Conservation (phyloP, 2,797 vertebrate species). For the Artibeus jamaicensis region DNA sequence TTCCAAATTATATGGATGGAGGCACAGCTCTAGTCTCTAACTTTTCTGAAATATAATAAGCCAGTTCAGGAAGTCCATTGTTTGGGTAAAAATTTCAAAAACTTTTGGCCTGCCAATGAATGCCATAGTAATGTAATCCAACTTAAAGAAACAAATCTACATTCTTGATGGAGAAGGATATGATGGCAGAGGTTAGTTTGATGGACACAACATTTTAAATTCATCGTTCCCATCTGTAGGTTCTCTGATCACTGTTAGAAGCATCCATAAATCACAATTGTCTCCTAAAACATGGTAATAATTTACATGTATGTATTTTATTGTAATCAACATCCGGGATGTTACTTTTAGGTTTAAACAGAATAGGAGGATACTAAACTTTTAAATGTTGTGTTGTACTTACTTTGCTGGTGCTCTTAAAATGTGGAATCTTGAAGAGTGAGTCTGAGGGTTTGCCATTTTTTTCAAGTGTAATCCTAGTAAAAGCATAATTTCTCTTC, state of each 20-base stretch:
- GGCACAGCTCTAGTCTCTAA: not conserved
- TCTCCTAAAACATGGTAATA: conserved; percentile 46
- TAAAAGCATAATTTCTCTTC: not conserved
- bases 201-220: conserved; percentile 66
- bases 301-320: conserved; percentile 49
- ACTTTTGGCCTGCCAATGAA: not conserved
- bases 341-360: not conserved
- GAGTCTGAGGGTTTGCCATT: not conserved
- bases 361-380: not conserved
- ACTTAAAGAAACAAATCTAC: conserved; percentile 25
- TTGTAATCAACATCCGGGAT: conserved; percentile 22
- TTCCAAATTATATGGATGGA: not conserved
- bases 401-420: not conserved
- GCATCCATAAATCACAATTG: conserved; percentile 65
- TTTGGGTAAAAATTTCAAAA: not conserved
- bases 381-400: not conserved
- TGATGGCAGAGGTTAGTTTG: conserved; percentile 53
- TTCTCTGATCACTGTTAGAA: conserved; percentile 50
- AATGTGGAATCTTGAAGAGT: not conserved
- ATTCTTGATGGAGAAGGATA: conserved; percentile 33
- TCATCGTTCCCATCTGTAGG: conserved; percentile 57
- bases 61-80: not conserved
- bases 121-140: not conserved
- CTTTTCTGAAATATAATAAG: not conserved
- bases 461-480: not conserved